Conservation (phyloP, 1,140 invertebrate genomes). For the Mactra quadrangularis region DNA sequence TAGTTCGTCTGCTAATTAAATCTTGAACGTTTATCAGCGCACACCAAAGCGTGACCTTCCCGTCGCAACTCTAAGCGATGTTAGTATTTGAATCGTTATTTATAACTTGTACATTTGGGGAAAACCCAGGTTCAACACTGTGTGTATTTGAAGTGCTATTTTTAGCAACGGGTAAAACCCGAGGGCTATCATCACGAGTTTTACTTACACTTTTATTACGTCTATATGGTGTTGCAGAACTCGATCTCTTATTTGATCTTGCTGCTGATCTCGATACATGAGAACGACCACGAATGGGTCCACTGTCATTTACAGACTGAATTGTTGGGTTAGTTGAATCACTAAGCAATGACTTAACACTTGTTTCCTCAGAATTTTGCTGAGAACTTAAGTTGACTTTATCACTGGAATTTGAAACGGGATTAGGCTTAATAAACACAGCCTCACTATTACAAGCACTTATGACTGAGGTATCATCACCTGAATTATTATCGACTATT, state of each 20-base stretch:
- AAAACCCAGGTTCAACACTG: neutral
- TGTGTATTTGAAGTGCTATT: neutral
- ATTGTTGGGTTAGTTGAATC: neutral
- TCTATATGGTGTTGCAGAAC: neutral
- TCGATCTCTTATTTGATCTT: neutral
- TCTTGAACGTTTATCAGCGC: constrained; percentile 28
- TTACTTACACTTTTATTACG: neutral
- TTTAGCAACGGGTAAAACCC: neutral
- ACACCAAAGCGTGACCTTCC: constrained; percentile 11
- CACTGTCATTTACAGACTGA: neutral
- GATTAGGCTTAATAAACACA: no score
- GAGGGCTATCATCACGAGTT: neutral
- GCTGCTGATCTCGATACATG: neutral
- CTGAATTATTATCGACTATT: no score
- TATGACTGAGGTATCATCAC: no score
- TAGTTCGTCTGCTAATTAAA: neutral
- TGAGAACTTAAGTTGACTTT: no score
- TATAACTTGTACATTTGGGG: neutral
- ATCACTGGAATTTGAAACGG: no score
- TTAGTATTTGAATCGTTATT: neutral
- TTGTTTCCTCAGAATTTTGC: neutral
- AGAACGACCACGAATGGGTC: neutral
- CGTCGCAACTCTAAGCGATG: neutral
- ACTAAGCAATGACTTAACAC: neutral
- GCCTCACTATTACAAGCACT: no score